These are phyloP conservation scores for Heliconius hewitsoni DNA, from an alignment of 1,140 invertebrate genomes.

Conservation along the genomic window DNA sequence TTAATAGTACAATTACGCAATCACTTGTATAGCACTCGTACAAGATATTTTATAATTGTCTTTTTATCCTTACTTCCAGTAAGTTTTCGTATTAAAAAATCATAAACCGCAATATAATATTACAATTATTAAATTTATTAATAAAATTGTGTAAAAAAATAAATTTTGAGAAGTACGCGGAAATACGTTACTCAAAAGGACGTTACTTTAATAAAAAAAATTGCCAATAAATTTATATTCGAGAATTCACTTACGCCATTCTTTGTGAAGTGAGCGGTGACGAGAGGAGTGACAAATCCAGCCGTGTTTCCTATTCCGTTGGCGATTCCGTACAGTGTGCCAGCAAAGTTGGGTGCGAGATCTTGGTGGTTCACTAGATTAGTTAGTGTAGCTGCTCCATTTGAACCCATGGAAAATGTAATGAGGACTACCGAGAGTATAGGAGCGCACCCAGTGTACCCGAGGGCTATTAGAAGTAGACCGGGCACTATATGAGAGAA, in stretches of 20 bases:
- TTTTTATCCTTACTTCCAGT: conserved; percentile 18
- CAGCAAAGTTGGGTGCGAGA: conserved; percentile 89
- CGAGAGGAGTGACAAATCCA: conserved; percentile 87
- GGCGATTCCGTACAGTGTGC: conserved; percentile 87
- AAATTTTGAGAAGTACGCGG: not conserved
- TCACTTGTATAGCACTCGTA: not conserved
- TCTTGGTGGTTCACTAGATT: conserved; percentile 93
- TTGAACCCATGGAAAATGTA: conserved; percentile 88
- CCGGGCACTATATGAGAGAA: conserved; percentile 89
- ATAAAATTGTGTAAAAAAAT: not conserved
- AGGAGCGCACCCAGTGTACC: conserved; percentile 86
- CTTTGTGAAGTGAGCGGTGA: conserved; percentile 86
- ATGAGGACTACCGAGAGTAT: conserved; percentile 85
- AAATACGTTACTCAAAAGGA: not conserved
- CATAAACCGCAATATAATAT: not conserved
- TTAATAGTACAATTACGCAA: not conserved
- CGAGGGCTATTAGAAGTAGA: conserved; percentile 84
- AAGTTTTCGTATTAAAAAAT: conserved; percentile 13
- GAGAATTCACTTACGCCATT: conserved; percentile 80
- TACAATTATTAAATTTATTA: not conserved
- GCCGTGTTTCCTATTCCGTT: conserved; percentile 88
- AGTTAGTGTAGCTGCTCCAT: conserved; percentile 91
- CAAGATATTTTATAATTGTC: conserved; percentile 22
- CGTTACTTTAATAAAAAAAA: not conserved
- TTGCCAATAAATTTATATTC: not conserved